These are phyloP conservation scores for Lasaia peninsularis DNA, from an alignment of 1,140 invertebrate species.

Conservation along the genomic window DNA sequence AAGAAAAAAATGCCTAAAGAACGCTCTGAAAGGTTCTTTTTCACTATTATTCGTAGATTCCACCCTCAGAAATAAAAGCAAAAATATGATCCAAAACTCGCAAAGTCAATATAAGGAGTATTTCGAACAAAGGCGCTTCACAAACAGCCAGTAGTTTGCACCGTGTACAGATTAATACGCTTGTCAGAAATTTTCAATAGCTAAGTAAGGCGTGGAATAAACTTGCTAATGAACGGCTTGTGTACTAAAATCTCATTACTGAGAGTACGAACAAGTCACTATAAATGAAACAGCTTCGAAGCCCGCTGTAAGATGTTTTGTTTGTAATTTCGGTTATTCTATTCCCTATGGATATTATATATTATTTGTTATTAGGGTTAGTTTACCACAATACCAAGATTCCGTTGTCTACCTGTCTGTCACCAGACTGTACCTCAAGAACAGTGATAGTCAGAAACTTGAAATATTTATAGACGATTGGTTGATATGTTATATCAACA, in stretches of 20 bases:
- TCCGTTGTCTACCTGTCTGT: too few relatives aligned
- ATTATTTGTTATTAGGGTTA: too few relatives aligned
- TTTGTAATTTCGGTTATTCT: not conserved
- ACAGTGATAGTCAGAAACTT: too few relatives aligned
- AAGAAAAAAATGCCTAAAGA: too few relatives aligned
- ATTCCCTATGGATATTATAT: not conserved
- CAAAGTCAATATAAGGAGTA: not conserved
- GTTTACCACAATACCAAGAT: too few relatives aligned
- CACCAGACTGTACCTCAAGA: too few relatives aligned
- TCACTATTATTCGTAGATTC: too few relatives aligned
- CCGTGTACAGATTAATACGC: conserved; percentile 8
- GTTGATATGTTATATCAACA: too few relatives aligned
- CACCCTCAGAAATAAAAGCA: too few relatives aligned
- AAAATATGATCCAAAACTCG: conserved; percentile 1
- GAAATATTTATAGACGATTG: too few relatives aligned
- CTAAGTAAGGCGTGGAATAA: conserved; percentile 7
- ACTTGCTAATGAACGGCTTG: conserved; percentile 11
- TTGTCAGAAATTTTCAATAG: conserved; percentile 12
- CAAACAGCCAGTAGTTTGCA: conserved; percentile 1
- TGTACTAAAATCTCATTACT: conserved; percentile 13
- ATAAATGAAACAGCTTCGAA: not conserved
- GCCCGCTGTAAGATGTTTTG: not conserved
- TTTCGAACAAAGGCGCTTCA: not conserved
- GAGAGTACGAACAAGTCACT: conserved; percentile 6
- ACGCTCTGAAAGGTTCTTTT: too few relatives aligned